A percentile compares a stretch with the other conserved stretches of the same genome.
Evolutionary conservation across 2,113 vertebrate species (phyloP).

Genomic region (Stigmatopora nigra): DNA sequence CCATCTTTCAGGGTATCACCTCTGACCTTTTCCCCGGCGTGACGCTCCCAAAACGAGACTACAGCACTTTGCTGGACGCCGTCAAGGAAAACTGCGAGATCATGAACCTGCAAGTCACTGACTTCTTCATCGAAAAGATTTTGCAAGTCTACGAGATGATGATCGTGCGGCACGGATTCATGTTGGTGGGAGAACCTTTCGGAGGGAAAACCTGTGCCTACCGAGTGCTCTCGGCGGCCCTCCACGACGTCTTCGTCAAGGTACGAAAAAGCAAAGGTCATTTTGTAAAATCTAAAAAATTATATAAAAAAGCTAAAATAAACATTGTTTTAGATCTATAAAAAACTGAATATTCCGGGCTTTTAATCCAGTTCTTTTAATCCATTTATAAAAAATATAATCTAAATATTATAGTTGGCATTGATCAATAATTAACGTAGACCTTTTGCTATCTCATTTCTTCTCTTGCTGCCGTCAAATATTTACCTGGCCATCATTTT

Average conservation of each 20-base stretch:
- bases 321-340: too few species aligned
- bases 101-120: conserved; percentile 85
- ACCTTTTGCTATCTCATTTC: conserved; percentile 10
- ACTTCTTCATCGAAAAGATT: conserved; percentile 81
- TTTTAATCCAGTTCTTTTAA: too few species aligned
- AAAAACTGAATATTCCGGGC: too few species aligned
- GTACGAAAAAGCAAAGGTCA: conserved; percentile 54
- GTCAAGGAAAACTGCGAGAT: conserved; percentile 73
- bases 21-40: conserved; percentile 89
- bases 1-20: conserved; percentile 76
- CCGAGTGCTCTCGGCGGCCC: conserved; percentile 76
- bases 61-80: conserved; percentile 73
- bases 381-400: too few species aligned
- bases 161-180: conserved; percentile 88
- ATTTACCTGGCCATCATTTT: conserved; percentile 6
- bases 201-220: conserved; percentile 87
- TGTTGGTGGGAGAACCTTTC: conserved; percentile 88
- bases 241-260: conserved; percentile 77
- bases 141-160: conserved; percentile 90
- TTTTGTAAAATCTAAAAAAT: too few species aligned
- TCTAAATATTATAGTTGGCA: too few species aligned
- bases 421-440: conserved; percentile 19
- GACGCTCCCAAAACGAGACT: conserved; percentile 81
- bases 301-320: too few species aligned
- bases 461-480: conserved; percentile 16